Evolutionary conservation across 2,797 vertebrate species (phyloP), one percentile per base, ranked within the genome.

Genomic region (Gadopsis bispinosus): DNA sequence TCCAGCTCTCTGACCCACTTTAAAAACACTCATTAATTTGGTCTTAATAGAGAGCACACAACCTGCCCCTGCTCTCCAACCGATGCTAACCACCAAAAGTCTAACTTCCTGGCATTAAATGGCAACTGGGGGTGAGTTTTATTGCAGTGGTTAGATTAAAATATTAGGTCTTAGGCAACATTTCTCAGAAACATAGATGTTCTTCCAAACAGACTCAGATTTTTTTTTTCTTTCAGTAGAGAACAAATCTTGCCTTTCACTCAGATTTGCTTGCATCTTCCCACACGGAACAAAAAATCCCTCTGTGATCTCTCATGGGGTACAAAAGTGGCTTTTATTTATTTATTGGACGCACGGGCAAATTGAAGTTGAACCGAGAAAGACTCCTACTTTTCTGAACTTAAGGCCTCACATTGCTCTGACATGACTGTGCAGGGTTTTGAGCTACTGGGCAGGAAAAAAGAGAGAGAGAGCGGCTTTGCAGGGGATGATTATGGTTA

Each of bases 171-270:
- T 93, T 92, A 88, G 83, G 85, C 90, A 88, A 93, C 91, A 83
- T 92, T 94, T 94, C 91, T 90, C 77, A 92, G 91, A 92, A 94
- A 85, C 83, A 81, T 83, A 75, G 88, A 88, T 83, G 80, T 82
- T 73, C 84, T 89, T 87, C 88, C 90, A 88, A 85, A 88, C 80
- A 86, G 81, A 51, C 19, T 10, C 26, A 26, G 26, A 26, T 26
- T 26, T 26, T 26, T 80, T 61, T 87, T 69, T 84, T 69, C 74
- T 83, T 86, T 65, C 73, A 48, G 41, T 31, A 3, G 80, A 88
- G 89, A 93, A 94, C 92, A 94, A 85, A 87, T 88, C 90, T 75
- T 71, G 79, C 88, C 88, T 92, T 94, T 93, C 90, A 94, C 65
- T 20, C 33, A 80, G 73, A 92, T 85, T 85, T 76, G 72, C 89